Evolutionary conservation across 2,888 invertebrate species (phyloP).

Genomic region (Dryobota labecula): DNA sequence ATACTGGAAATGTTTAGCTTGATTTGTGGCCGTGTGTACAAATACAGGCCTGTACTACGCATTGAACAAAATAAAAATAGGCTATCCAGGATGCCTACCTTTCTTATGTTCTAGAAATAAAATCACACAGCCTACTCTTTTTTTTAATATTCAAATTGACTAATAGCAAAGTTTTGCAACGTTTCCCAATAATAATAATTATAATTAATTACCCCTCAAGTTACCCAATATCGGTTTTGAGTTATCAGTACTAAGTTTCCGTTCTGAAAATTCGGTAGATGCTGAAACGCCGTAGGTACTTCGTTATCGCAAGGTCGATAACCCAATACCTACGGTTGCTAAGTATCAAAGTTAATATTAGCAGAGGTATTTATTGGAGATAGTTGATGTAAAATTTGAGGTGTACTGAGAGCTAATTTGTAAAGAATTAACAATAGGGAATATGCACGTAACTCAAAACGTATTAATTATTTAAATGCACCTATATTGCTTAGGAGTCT

Average conservation of each 20-base stretch:
- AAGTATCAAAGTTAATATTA: constrained; percentile 52
- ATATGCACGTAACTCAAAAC: no score
- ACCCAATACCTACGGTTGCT: constrained; percentile 28
- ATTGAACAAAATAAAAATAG: neutral
- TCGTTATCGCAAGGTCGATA: constrained; percentile 48
- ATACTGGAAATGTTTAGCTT: no score
- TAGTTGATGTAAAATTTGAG: constrained; percentile 49
- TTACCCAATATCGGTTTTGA: constrained; percentile 28
- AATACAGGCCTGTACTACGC: neutral
- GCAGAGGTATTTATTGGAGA: constrained; percentile 46
- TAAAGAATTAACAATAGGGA: neutral
- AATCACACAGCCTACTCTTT: neutral
- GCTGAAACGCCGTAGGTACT: constrained; percentile 25
- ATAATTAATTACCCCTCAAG: constrained; percentile 40
- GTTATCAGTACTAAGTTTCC: constrained; percentile 51
- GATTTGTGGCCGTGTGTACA: no score
- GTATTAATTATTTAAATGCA: no score
- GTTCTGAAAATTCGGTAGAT: constrained; percentile 32
- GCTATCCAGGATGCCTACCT: neutral
- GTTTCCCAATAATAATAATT: constrained; percentile 40
- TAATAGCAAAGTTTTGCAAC: constrained; percentile 37
- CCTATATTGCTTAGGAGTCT: no score
- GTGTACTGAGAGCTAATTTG: constrained; percentile 23
- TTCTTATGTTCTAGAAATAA: neutral
- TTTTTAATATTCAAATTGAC: neutral